phyloP scores from a whole-genome alignment of 2,797 vertebrate species.

The Schizothorax lantsangensis region DNA sequence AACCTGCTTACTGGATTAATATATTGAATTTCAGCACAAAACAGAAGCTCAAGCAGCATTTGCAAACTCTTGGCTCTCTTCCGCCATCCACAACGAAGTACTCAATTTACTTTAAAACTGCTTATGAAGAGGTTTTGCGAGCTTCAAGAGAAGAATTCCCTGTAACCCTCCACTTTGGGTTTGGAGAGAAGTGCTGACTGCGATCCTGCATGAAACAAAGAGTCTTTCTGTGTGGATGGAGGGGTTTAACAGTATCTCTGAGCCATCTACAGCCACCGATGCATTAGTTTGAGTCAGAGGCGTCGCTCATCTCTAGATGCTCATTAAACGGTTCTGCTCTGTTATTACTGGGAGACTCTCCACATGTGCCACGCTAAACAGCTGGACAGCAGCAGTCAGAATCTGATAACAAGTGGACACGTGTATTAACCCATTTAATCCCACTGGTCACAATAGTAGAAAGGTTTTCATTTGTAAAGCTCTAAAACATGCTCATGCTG shows the following conservation, averaged over 20 bases:
- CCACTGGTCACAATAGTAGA: too few species aligned
- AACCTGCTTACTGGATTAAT: neutral
- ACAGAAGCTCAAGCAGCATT: neutral
- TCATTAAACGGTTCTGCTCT: constrained; percentile 35
- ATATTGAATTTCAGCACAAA: neutral
- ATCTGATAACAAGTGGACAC: neutral
- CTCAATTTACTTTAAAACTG: neutral
- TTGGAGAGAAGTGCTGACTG: constrained; percentile 32
- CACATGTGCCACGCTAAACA: constrained; percentile 19
- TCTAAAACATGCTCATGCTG: too few species aligned
- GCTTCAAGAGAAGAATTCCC: neutral
- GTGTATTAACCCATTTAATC: neutral
- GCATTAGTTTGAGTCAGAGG: constrained; percentile 15
- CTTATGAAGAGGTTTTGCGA: neutral
- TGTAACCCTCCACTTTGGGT: neutral
- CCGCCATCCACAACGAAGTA: neutral
- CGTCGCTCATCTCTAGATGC: constrained; percentile 33
- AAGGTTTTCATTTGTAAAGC: too few species aligned
- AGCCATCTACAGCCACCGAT: constrained; percentile 10
- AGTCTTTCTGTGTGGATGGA: constrained; percentile 42
- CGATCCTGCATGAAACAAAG: constrained; percentile 43
- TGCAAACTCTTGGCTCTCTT: neutral
- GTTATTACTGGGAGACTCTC: constrained; percentile 48
- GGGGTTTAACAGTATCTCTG: constrained; percentile 32
- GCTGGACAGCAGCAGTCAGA: neutral